Conservation (phyloP, 2,113 vertebrate species). For the Anser brachyrhynchus region DNA sequence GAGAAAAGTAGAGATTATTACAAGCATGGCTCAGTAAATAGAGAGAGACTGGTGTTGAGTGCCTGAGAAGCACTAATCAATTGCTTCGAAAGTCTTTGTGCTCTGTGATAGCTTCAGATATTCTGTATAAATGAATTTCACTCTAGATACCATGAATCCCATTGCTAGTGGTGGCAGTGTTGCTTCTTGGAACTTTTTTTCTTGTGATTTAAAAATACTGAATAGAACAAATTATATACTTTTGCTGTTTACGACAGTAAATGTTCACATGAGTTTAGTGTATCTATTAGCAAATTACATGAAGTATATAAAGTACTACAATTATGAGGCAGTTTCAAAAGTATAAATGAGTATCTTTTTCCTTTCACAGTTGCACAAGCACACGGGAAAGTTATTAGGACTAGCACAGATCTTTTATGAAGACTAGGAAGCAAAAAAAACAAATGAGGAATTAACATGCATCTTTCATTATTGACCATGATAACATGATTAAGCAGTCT, state of each 20-base stretch:
- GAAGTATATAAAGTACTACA: background rate
- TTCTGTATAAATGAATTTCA: slow-evolving; percentile 63
- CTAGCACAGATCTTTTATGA: background rate
- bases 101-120: slow-evolving; percentile 55
- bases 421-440: background rate
- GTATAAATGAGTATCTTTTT: background rate
- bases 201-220: slow-evolving; percentile 36
- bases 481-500: background rate
- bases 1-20: slow-evolving; percentile 45
- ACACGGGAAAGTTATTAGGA: background rate
- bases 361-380: background rate
- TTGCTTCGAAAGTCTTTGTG: slow-evolving; percentile 55
- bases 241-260: slow-evolving; percentile 58
- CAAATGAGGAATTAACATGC: background rate
- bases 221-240: slow-evolving; percentile 32
- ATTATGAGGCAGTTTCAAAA: background rate
- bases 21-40: slow-evolving; percentile 40
- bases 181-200: slow-evolving; percentile 58
- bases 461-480: background rate
- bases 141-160: slow-evolving; percentile 42
- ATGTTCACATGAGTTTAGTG: background rate
- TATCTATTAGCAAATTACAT: background rate
- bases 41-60: slow-evolving; percentile 31
- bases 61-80: slow-evolving; percentile 41
- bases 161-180: slow-evolving; percentile 44